A percentile compares a stretch with the other conserved stretches of the same genome.
These are phyloP conservation scores for Tanytarsus gracilentus DNA, from an alignment of 2,888 invertebrate species.

Conservation along the genomic window DNA sequence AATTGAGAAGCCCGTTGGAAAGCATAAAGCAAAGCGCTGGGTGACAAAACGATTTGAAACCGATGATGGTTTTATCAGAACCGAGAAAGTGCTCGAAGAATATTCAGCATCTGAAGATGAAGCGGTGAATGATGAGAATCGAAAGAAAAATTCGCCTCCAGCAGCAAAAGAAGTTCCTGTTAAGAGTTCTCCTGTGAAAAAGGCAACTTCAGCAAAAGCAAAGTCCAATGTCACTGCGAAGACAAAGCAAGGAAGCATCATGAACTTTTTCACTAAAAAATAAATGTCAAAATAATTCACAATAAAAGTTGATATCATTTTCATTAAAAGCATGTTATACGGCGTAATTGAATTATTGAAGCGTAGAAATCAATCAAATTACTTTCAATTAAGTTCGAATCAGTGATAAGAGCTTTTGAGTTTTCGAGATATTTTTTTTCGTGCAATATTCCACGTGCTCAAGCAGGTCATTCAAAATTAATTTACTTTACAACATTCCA, in stretches of 20 bases:
- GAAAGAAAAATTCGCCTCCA: conserved; percentile 15
- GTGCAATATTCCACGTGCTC: too few species aligned
- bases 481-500: too few species aligned
- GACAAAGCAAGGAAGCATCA: conserved; percentile 14
- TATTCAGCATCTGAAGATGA: conserved; percentile 22
- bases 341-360: too few species aligned
- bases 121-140: conserved; percentile 7
- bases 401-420: too few species aligned
- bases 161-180: background rate
- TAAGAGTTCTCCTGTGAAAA: background rate
- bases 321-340: background rate
- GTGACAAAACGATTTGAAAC: conserved; percentile 28
- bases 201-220: background rate
- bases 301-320: background rate
- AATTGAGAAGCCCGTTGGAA: background rate
- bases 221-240: background rate
- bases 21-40: conserved; percentile 23
- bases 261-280: conserved; percentile 18
- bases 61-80: conserved; percentile 26
- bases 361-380: too few species aligned
- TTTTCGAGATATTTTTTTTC: too few species aligned
- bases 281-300: too few species aligned
- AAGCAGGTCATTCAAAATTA: too few species aligned
- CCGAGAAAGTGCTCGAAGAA: conserved; percentile 13
- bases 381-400: too few species aligned